Percentiles rank a stretch among this genome's conserved stretches.
Conservation (phyloP, 1,140 invertebrate species). For the Drosophila athabasca region DNA sequence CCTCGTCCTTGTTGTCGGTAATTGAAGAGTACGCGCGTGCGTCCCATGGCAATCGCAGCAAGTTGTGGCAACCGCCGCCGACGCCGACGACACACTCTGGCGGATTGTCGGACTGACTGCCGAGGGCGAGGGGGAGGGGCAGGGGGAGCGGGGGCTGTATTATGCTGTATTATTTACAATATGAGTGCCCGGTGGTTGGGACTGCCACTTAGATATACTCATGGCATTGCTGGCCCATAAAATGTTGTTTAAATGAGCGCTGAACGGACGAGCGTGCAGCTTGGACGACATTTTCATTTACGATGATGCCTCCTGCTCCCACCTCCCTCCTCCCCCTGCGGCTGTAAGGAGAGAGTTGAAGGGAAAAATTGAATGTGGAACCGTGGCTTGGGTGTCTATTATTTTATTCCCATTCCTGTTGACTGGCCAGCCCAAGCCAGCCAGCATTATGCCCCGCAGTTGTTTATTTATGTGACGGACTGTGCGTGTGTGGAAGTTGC, state of each 20-base stretch:
- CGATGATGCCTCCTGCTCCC: slow-evolving; percentile 21
- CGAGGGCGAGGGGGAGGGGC: neutral
- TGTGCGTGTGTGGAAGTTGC: slow-evolving; percentile 63
- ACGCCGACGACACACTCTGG: slow-evolving; percentile 53
- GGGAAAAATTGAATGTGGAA: slow-evolving; percentile 41
- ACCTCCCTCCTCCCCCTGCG: neutral
- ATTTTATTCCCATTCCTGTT: slow-evolving; percentile 65
- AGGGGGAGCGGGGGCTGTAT: slow-evolving; percentile 11
- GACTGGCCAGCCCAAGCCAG: slow-evolving; percentile 14
- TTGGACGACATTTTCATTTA: slow-evolving; percentile 78
- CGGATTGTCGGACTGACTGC: slow-evolving; percentile 28
- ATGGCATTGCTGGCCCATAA: slow-evolving; percentile 52
- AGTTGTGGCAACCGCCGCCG: slow-evolving; percentile 15
- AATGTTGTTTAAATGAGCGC: slow-evolving; percentile 58
- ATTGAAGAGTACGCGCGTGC: slow-evolving; percentile 73
- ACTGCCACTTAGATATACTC: slow-evolving; percentile 32
- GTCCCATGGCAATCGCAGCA: slow-evolving; percentile 51
- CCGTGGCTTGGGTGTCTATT: slow-evolving; percentile 57
- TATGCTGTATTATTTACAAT: slow-evolving; percentile 79
- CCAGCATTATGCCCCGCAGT: slow-evolving; percentile 39
- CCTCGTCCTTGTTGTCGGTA: slow-evolving; percentile 36
- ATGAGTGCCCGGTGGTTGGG: slow-evolving; percentile 29
- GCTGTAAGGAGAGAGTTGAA: slow-evolving; percentile 14
- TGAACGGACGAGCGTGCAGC: slow-evolving; percentile 48
- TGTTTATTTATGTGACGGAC: slow-evolving; percentile 78